A percentile compares a stretch with the other conserved stretches of the same genome.
Conservation (phyloP, 1,140 invertebrate genomes). For the Steinernema feltiae region DNA sequence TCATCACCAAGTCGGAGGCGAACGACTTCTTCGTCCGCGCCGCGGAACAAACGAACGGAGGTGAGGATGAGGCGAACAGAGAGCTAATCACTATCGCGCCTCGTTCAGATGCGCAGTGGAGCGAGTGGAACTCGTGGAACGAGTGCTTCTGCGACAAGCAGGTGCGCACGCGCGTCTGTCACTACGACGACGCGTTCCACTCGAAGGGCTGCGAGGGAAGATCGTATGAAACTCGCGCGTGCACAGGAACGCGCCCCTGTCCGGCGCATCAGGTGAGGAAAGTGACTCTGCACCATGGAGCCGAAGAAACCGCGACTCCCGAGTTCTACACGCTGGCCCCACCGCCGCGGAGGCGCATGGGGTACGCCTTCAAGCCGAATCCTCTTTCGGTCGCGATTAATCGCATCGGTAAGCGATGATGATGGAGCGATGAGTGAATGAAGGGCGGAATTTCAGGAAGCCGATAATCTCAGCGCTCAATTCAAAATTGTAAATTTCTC, state of each 20-base stretch:
- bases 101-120: background rate
- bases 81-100: background rate
- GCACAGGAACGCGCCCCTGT: background rate
- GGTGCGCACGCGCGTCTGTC: background rate
- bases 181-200: constrained; percentile 10
- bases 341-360: background rate
- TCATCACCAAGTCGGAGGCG: background rate
- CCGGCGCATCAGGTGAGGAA: background rate
- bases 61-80: background rate
- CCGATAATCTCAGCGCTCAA: background rate
- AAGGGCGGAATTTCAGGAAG: background rate
- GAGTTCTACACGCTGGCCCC: constrained; percentile 4
- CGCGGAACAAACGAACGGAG: background rate
- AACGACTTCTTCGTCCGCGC: background rate
- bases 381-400: background rate
- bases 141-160: constrained; percentile 8
- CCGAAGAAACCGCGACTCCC: background rate
- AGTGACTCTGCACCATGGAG: background rate
- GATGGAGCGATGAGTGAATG: too few species aligned
- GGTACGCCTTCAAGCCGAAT: background rate
- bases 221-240: background rate
- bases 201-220: background rate
- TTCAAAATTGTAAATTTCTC: background rate
- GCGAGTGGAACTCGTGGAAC: constrained; percentile 4
- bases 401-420: background rate